These are phyloP conservation scores for Manacus vitellinus DNA, from an alignment of 2,113 vertebrate genomes.

Conservation along the genomic window DNA sequence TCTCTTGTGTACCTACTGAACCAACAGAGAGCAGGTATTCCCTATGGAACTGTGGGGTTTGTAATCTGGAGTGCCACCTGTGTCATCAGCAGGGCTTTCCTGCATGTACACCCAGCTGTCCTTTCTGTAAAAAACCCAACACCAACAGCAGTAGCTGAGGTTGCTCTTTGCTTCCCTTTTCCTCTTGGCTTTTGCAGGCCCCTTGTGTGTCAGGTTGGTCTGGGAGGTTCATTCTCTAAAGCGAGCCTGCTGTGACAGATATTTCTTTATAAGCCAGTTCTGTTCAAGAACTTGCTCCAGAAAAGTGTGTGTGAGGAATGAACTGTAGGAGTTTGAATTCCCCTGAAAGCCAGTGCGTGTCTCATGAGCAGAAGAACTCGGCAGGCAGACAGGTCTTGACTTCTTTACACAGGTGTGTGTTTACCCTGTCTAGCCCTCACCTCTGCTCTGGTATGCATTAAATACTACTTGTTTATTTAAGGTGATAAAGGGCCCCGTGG, in stretches of 20 bases:
- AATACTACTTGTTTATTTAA: not conserved
- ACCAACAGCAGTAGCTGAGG: too few relatives aligned
- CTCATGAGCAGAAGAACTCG: rapidly evolving
- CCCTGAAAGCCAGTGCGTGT: not conserved
- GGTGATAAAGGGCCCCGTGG: not conserved
- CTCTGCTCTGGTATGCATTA: not conserved
- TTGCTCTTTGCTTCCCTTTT: not conserved
- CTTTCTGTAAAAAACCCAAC: not conserved
- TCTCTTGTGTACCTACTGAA: rapidly evolving
- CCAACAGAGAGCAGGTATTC: not conserved
- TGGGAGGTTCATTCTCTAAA: not conserved
- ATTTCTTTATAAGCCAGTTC: not conserved
- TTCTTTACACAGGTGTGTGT: not conserved
- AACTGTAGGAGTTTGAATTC: not conserved
- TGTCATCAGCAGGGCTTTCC: not conserved
- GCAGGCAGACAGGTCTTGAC: not conserved
- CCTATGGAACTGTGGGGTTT: not conserved
- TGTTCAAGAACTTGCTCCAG: not conserved
- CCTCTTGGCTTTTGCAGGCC: rapidly evolving
- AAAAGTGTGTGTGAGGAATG: not conserved
- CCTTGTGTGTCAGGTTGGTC: rapidly evolving
- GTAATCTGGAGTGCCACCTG: not conserved
- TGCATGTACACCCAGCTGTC: not conserved
- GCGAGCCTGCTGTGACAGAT: not conserved
- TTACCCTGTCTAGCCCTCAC: not conserved